Conservation (phyloP, 1,140 invertebrate genomes). For the Ditylenchus dipsaci region DNA sequence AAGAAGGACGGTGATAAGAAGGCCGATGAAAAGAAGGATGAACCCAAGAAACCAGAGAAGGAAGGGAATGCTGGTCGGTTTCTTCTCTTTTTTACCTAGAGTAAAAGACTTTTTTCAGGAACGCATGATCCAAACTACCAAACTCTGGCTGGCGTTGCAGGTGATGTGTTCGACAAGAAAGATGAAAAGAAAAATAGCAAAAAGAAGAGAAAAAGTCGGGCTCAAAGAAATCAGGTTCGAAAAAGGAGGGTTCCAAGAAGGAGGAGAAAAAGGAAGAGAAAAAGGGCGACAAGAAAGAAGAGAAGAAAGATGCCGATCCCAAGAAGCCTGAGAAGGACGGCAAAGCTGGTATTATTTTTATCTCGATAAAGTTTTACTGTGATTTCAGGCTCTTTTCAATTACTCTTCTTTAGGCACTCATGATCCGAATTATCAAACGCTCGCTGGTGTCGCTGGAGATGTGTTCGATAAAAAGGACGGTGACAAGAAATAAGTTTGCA, state of each 20-base stretch:
- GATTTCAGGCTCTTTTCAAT: not conserved
- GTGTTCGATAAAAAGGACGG: constrained; percentile 16
- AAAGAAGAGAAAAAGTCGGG: too few species aligned
- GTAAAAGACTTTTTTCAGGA: not conserved
- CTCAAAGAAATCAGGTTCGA: too few species aligned
- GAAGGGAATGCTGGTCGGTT: not conserved
- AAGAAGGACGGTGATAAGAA: constrained; percentile 5
- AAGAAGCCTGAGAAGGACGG: not conserved
- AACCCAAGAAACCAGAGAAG: not conserved
- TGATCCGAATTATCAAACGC: constrained; percentile 24
- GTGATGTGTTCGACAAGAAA: constrained; percentile 22
- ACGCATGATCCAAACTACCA: constrained; percentile 31
- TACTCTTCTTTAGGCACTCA: constrained; percentile 2
- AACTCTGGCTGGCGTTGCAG: constrained; percentile 19
- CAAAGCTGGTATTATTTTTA: not conserved
- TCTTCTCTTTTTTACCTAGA: not conserved
- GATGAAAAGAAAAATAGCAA: too few species aligned
- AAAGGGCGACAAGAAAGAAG: constrained; percentile 6
- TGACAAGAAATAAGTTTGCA: not conserved
- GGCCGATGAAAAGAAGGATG: not conserved
- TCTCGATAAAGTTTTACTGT: constrained; percentile 7
- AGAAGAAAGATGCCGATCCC: not conserved
- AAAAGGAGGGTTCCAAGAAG: too few species aligned
- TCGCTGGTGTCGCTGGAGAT: constrained; percentile 19
- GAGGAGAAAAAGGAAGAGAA: constrained; percentile 7